Evolutionary conservation across 2,797 vertebrate species (phyloP).

Genomic region (Geotrypetes seraphini): DNA sequence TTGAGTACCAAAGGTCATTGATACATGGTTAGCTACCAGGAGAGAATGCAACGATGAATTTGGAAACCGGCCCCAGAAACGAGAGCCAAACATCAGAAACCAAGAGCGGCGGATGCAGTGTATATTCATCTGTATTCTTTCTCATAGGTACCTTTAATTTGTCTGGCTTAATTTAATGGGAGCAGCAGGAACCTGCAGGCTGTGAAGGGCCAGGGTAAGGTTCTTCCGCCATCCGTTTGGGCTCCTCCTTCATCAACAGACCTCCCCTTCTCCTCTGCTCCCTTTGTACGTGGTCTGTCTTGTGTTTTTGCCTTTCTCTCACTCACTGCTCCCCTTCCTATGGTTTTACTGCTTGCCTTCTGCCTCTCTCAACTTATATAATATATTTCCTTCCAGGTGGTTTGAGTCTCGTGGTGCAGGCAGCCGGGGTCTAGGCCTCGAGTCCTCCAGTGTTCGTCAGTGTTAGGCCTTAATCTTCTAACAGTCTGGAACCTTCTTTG

Average conservation of each 20-base stretch:
- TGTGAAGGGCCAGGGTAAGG: constrained; percentile 96
- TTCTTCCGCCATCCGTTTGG: constrained; percentile 82
- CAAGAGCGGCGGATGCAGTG: constrained; percentile 43
- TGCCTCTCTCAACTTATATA: constrained; percentile 84
- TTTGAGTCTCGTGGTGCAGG: constrained; percentile 79
- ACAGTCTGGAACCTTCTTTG: constrained; percentile 93
- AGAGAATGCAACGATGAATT: too few relatives aligned
- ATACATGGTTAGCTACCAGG: too few relatives aligned
- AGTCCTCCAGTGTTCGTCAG: constrained; percentile 50
- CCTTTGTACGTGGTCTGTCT: constrained; percentile 61
- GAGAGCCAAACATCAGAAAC: constrained; percentile 17
- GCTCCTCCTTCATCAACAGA: constrained; percentile 70
- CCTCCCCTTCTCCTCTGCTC: constrained; percentile 42
- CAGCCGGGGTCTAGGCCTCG: constrained; percentile 61
- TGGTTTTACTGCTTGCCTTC: constrained; percentile 61
- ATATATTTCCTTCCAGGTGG: constrained; percentile 96
- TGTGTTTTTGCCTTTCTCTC: constrained; percentile 68
- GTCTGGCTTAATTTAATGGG: constrained; percentile 96
- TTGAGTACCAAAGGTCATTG: too few relatives aligned
- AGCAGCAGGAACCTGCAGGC: constrained; percentile 76
- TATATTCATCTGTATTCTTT: constrained; percentile 91
- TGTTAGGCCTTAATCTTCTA: constrained; percentile 81
- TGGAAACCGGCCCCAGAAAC: not conserved
- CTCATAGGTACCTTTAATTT: constrained; percentile 91
- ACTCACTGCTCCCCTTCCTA: constrained; percentile 41